Evolutionary conservation across 2,113 vertebrate genomes (phyloP), one percentile per base, ranked within the genome.

Genomic region (Galbula dea): DNA sequence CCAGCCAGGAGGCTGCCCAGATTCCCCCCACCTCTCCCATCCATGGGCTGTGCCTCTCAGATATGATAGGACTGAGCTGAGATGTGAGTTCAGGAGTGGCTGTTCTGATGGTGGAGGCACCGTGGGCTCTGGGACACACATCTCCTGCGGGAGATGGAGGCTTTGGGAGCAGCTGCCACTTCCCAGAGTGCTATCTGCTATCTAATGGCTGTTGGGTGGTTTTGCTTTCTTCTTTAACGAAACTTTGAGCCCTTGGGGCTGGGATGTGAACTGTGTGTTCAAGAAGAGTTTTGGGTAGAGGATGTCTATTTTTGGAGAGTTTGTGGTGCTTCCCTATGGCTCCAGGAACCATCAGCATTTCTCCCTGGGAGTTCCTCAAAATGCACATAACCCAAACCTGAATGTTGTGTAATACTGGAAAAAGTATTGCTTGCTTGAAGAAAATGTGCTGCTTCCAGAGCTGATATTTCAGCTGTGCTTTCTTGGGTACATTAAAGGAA

Each of bases 141-240:
- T 79, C 7, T 75, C 2, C 1, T 8, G 5, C n/a, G 8, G 23
- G 57, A 22, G 14, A 49, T 7, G 29, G 61, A 67, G n/a, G 45
- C 30, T 84, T 71, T 1, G 24, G 66, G 84, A 87, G 71, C 0
- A 14, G 36, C 62, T 78, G 20, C 4, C 27, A 30, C 73, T 83
- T 22, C 78, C 46, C 3, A 3, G 21, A 24, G 49, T 46, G 41
- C 71, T 3, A 30, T 12, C n/a, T 79, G 54, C 80, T 90, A 23
- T 32, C 57, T 90, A 54, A 77, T 0, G 1, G 34, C 68, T 61
- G 45, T 51, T 86, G 57, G 36, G 49, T 77, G 72, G 46, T 83
- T 94, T 95, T 76, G 12, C 58, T 89, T 92, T 90, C 57, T 86
- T 85, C n/a, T 92, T 67, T 61, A 83, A 37, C 80, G 78, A 73